Evolutionary conservation across 1,140 invertebrate genomes (phyloP).

Genomic region (Drusus annulatus): DNA sequence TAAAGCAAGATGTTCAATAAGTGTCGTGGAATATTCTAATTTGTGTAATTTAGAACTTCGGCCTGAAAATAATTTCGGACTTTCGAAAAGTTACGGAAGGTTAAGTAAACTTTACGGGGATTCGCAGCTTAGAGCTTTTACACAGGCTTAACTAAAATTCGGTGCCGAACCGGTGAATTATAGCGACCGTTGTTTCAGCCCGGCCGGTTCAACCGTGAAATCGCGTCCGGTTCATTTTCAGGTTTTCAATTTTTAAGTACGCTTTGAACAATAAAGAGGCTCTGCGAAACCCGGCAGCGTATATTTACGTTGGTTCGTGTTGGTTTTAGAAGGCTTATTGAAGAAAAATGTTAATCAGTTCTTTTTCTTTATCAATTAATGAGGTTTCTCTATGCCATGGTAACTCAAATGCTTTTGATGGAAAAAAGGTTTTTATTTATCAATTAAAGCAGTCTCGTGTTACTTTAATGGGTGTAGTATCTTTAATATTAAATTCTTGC

Average conservation of each 20-base stretch:
- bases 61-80: conserved; percentile 19
- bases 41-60: not conserved
- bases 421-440: too few species aligned
- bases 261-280: not conserved
- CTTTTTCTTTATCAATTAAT: too few species aligned
- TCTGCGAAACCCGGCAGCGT: too few species aligned
- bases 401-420: too few species aligned
- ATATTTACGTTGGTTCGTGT: not conserved
- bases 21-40: not conserved
- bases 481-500: too few species aligned
- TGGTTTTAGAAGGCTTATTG: not conserved
- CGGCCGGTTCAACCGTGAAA: conserved; percentile 18
- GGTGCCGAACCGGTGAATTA: not conserved
- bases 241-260: conserved; percentile 11
- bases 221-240: conserved; percentile 11
- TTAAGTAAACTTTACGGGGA: conserved; percentile 47
- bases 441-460: too few species aligned
- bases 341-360: too few species aligned
- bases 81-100: conserved; percentile 47
- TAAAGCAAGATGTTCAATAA: too few species aligned
- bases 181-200: not conserved
- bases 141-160: conserved; percentile 19
- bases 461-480: too few species aligned
- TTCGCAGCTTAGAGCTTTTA: conserved; percentile 37
- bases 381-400: too few species aligned